These are phyloP conservation scores for Petrolisthes cinctipes DNA, from an alignment of 2,888 invertebrate species.

Conservation along the genomic window DNA sequence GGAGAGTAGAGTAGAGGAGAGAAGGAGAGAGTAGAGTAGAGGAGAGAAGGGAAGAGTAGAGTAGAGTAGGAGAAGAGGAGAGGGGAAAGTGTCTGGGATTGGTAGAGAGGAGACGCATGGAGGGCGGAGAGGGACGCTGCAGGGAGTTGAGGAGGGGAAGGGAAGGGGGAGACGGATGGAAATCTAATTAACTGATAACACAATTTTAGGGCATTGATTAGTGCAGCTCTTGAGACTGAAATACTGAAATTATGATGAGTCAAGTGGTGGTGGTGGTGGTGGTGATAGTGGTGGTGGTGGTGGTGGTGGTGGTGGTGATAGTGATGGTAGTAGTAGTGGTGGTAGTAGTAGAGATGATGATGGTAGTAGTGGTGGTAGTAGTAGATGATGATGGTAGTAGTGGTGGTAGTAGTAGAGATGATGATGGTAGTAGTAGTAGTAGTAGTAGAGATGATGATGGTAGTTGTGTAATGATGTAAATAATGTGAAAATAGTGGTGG, in stretches of 20 bases:
- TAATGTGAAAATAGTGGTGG: no score
- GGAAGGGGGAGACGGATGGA: background rate
- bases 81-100: conserved; percentile 13
- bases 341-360: no score
- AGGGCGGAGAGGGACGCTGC: no score
- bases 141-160: background rate
- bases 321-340: no score
- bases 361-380: background rate
- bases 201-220: conserved; percentile 33
- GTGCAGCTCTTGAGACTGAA: conserved; percentile 31
- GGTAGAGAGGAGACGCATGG: background rate
- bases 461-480: no score
- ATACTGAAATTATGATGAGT: conserved; percentile 33
- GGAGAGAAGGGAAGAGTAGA: background rate
- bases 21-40: background rate
- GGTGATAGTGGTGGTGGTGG: background rate
- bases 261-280: background rate
- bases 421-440: no score
- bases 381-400: no score
- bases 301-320: background rate
- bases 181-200: conserved; percentile 38
- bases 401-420: no score
- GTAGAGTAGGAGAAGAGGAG: background rate
- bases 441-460: no score
- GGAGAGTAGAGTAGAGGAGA: conserved; percentile 1